A percentile compares a stretch with the other conserved stretches of the same genome.
Evolutionary conservation across 2,888 invertebrate species (phyloP).

Genomic region (Ormyrus nitidulus): DNA sequence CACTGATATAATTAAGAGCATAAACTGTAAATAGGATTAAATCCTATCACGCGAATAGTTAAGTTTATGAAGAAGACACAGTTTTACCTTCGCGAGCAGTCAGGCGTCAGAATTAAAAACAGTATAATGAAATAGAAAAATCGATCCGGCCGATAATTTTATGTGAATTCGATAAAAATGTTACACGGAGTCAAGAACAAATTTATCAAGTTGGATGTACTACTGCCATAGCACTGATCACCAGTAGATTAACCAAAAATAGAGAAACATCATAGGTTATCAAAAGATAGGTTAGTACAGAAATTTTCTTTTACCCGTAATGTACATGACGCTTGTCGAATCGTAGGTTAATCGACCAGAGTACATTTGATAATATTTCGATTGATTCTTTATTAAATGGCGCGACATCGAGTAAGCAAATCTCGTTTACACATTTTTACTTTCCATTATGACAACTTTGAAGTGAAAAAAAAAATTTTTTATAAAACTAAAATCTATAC

Average conservation of each 20-base stretch:
- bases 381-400: too few relatives aligned
- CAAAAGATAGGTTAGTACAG: slow-evolving; percentile 54
- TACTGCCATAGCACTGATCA: slow-evolving; percentile 30
- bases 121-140: slow-evolving; percentile 6
- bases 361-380: too few relatives aligned
- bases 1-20: background rate
- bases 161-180: background rate
- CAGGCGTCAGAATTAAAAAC: background rate
- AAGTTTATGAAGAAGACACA: background rate
- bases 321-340: too few relatives aligned
- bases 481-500: too few relatives aligned
- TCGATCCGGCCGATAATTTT: background rate
- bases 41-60: background rate
- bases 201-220: slow-evolving; percentile 11
- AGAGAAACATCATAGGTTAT: slow-evolving; percentile 51
- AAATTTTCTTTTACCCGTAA: background rate
- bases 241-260: slow-evolving; percentile 28
- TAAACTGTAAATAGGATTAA: slow-evolving; percentile 2
- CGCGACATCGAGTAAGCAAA: too few relatives aligned
- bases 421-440: too few relatives aligned
- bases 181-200: background rate
- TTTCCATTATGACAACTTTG: too few relatives aligned
- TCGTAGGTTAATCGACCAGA: too few relatives aligned
- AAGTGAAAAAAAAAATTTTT: too few relatives aligned
- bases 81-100: background rate